These are phyloP conservation scores for Apodemia zela DNA, from an alignment of 2,888 invertebrate genomes.

Conservation along the genomic window DNA sequence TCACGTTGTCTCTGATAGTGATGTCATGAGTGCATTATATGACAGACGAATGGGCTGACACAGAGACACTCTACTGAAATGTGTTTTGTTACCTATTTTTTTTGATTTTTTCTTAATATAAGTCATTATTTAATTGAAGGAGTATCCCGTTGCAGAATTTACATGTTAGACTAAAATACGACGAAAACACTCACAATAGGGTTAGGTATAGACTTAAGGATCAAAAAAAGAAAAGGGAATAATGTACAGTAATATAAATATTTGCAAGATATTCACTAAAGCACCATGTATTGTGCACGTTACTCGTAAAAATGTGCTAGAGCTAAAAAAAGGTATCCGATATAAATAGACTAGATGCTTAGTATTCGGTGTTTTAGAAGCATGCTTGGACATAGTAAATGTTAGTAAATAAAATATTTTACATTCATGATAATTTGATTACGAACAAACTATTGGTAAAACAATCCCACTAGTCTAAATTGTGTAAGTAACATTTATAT, in stretches of 20 bases:
- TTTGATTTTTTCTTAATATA: too few species aligned
- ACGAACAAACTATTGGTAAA: not conserved
- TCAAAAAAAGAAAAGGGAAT: too few species aligned
- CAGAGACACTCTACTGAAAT: too few species aligned
- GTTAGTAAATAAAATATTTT: not conserved
- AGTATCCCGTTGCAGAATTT: not conserved
- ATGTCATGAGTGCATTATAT: too few species aligned
- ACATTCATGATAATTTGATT: not conserved
- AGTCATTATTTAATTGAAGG: too few species aligned
- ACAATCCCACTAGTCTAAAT: not conserved
- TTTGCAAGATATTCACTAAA: too few species aligned
- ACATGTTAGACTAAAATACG: not conserved
- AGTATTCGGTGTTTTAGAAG: not conserved
- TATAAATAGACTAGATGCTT: constrained; percentile 7
- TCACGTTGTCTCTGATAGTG: too few species aligned
- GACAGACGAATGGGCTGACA: too few species aligned
- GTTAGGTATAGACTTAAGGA: too few species aligned
- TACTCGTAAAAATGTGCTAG: not conserved
- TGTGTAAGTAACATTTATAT: not conserved
- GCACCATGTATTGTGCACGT: too few species aligned
- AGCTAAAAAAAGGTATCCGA: constrained; percentile 7
- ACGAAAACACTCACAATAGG: not conserved
- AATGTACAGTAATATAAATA: too few species aligned
- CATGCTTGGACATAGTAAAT: not conserved
- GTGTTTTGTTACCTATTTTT: too few species aligned